Conservation (phyloP, 2,888 invertebrate species). For the Leucophenga maculata region DNA sequence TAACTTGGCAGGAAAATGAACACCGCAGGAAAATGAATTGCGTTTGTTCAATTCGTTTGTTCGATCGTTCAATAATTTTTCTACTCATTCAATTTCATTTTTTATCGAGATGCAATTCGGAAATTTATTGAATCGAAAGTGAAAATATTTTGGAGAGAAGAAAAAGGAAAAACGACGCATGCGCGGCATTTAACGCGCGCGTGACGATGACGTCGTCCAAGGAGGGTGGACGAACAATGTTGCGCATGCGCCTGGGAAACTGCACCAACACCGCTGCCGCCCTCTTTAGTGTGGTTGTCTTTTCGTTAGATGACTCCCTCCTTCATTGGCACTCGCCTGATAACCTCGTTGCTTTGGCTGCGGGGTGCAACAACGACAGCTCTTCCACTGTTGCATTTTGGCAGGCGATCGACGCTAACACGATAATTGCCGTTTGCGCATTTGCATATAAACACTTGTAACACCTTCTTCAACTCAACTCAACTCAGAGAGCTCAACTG, state of each 20-base stretch:
- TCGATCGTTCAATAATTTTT: conserved; percentile 32
- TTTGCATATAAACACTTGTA: conserved; percentile 37
- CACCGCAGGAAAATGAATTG: conserved; percentile 1
- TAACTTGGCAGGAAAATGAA: conserved; percentile 25
- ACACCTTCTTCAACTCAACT: conserved; percentile 41
- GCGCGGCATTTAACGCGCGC: background rate
- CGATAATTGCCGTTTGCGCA: conserved; percentile 44
- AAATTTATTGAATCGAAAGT: conserved; percentile 62
- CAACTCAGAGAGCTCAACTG: background rate
- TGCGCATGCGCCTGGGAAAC: background rate
- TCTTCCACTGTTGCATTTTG: background rate
- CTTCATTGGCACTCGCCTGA: background rate
- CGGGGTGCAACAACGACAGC: background rate
- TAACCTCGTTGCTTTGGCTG: background rate
- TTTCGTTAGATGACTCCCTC: background rate
- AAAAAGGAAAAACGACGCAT: conserved; percentile 23
- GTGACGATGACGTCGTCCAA: too few relatives aligned
- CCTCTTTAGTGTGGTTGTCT: background rate
- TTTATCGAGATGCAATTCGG: conserved; percentile 43
- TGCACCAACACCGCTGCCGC: background rate
- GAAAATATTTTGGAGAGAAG: conserved; percentile 48
- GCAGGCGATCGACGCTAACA: conserved; percentile 28
- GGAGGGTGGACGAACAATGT: background rate
- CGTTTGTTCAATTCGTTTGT: conserved; percentile 47
- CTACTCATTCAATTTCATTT: conserved; percentile 15